Base-by-base conservation (phyloP, 2,888 invertebrate species). In the Oligia strigilis region DNA sequence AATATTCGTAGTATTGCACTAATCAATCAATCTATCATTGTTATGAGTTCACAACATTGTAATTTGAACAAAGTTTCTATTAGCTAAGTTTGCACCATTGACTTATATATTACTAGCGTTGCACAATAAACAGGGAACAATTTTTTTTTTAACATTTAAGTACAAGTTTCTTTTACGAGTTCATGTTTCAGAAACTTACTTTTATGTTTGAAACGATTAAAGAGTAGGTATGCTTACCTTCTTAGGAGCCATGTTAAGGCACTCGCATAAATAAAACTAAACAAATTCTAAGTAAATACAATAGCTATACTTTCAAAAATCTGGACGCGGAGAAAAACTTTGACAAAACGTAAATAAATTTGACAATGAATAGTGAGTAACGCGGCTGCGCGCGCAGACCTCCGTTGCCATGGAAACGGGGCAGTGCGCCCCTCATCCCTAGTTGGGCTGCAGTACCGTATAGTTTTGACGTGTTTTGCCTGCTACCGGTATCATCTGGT, bases 331-430 rank as follows among this genome's bases (percentile, higher is more conserved):
- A 89, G 88, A 87, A 92, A 93, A 94, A 94, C 91, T 95, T 95
- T 91, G 91, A 88, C 91, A 92, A 90, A 89, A 92, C 84, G 90
- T 94, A 94, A 95, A 95, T 93, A 93, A 89, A 89, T 88, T 92
- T 93, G 93, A 92, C 90, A 90, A 91, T 91, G 88, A n/a, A 46
- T 75, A 81, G 80, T 84, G 81, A 62, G 76, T 70, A 80, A 74
- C 76, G 72, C 13, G 62, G 60, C 65, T 96, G 97, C 97, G 97
- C 96, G 97, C 97, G 97, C 97, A 96, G 77, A 29, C 55, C 23
- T 23, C 11, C 13, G 95, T 96, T 91, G 87, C 84, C 94, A 95
- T 95, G 92, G 91, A 66, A 91, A 96, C 96, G 89, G 83, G 89
- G 87, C 80, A 85, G 89, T 85, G 89, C 87, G 88, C 89, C 77